These are phyloP conservation scores for Suncus etruscus DNA, from an alignment of 2,113 vertebrate species.

Conservation along the genomic window DNA sequence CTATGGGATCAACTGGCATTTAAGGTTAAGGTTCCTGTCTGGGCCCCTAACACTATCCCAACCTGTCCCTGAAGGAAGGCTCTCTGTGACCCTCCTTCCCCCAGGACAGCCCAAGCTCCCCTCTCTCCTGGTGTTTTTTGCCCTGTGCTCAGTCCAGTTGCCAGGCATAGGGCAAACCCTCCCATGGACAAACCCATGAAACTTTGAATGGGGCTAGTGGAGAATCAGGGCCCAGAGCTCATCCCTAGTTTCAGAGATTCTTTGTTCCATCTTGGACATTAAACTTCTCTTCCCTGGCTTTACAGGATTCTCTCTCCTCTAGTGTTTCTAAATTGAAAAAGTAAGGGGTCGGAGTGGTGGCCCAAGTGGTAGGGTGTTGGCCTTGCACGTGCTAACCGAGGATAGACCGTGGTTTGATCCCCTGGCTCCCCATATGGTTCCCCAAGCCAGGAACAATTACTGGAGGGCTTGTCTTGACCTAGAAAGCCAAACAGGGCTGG, in stretches of 20 bases:
- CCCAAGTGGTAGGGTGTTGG: not conserved
- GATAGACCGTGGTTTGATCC: not conserved
- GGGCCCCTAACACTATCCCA: not conserved
- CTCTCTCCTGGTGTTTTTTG: too few species aligned
- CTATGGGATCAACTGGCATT: not conserved
- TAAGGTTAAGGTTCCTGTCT: not conserved
- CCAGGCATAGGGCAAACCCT: not conserved
- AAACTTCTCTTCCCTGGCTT: too few species aligned
- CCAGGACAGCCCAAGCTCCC: not conserved
- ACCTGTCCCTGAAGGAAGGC: not conserved
- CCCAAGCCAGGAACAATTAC: too few species aligned
- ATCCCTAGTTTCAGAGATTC: too few species aligned
- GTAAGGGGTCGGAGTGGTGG: too few species aligned
- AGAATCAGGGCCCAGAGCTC: too few species aligned
- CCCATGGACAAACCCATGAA: not conserved
- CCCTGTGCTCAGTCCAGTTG: not conserved
- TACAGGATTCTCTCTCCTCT: too few species aligned
- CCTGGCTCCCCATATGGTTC: too few species aligned
- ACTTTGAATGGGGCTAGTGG: not conserved
- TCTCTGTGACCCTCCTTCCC: not conserved
- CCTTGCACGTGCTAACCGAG: not conserved
- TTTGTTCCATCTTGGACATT: too few species aligned
- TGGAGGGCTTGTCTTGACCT: too few species aligned
- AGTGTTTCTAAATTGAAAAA: too few species aligned
- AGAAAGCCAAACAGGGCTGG: not conserved